Evolutionary conservation across 2,113 vertebrate species (phyloP), one percentile per base, ranked within the genome.

Genomic region (Gambusia holbrooki): DNA sequence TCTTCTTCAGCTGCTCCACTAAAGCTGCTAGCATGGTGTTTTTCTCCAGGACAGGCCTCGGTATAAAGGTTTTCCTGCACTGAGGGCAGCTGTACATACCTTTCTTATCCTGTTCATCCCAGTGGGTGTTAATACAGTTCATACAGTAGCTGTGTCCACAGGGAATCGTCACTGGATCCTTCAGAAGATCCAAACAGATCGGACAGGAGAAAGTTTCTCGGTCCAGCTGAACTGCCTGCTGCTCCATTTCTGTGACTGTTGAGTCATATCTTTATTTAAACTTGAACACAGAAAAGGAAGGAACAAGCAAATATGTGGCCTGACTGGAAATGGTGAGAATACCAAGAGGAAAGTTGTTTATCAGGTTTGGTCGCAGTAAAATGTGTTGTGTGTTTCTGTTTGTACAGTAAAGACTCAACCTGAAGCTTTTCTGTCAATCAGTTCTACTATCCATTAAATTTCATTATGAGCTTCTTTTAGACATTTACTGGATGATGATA

Each of bases 71-170:
- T 28, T 60, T 10, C 10, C 69, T 66, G 11, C 76, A 78, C 17
- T 66, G 62, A 66, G 76, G 69, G n/a, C 62, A 78, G 62, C 62
- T 8, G 63, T 32, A 13, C 28, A 33, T 61, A 33, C 8, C 8
- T 45, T 60, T 58, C 48, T 61, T 19, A 33, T 35, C 11, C 0
- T 78, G 0, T 66, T 32, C 14, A 40, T 60, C 25, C 48, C 45
- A 71, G 33, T 30, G 27, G 10, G 1, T 32, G 32, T 66, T 63
- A 77, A 77, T 71, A 71, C 75, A 77, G 45, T 32, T 42, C 75
- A 71, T 10, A 3, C 75, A 77, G 75, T 77, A 77, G 13, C 62
- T 77, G 75, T 77, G 76, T 78, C 76, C 76, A 78, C 76, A 78
- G 29, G 69, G 62, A 78, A 72, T 71, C 33, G 69, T 28, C 76